Evolutionary conservation across 2,113 vertebrate genomes (phyloP), one percentile per base, ranked within the genome.

Genomic region (Notothenia rossii): DNA sequence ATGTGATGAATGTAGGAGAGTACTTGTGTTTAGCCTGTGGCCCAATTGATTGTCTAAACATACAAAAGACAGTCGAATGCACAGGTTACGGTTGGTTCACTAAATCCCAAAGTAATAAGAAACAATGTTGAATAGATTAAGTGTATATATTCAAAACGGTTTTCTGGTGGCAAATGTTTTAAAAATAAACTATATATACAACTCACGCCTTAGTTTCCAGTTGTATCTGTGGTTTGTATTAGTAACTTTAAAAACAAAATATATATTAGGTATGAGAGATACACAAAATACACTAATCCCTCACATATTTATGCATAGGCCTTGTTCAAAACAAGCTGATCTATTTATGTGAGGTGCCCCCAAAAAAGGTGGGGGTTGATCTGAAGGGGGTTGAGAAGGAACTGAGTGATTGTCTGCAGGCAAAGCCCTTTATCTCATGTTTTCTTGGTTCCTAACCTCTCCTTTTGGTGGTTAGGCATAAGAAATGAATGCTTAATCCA

Each of bases 401-500:
- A 68, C 43, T 53, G 29, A 66, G 65, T 80, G 80, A 90, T 80
- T 89, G 78, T 88, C 73, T 85, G 82, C 62, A 87, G 64, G 82
- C 86, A 89, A 78, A 91, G 66, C 75, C 66, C 72, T 85, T 85
- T 75, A 84, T 87, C 82, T 64, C 45, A 20, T 72, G 75, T 85
- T 80, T 82, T 87, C 80, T 81, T 79, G 72, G 40, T 68, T 71
- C 49, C 76, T 61, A 84, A 69, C 78, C 65, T 80, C 86, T 79
- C 82, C 70, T 86, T 85, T 90, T 79, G 84, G 86, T 82, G 80
- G 82, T 89, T 76, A 82, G 83, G 90, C 77, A 77, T 86, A 92
- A 92, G 83, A 91, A 93, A 95, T 93, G 79, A 90, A 91, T 86
- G 87, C 85, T 77, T 94, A 94, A 94, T 94, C 89, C 85, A 81